phyloP scores from a whole-genome alignment of 2,888 invertebrate genomes.

The Napeogenes sylphis region DNA sequence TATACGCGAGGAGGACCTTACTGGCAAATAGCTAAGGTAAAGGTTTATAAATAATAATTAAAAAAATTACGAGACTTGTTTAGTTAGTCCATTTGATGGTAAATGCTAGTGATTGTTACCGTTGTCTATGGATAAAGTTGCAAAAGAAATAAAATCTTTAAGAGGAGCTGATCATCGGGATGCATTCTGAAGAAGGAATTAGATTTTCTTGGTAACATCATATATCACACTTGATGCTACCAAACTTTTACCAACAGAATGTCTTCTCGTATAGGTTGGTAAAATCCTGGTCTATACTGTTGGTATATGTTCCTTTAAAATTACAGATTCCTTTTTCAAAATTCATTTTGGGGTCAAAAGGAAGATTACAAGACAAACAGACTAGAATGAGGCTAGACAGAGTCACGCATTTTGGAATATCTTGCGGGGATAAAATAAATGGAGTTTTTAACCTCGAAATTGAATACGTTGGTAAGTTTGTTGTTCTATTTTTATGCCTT shows the following conservation, averaged over 20 bases:
- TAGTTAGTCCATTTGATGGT: no score
- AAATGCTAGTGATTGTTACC: background rate
- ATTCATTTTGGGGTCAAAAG: constrained; percentile 89
- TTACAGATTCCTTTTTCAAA: constrained; percentile 96
- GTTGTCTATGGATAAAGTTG: background rate
- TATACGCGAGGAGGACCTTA: constrained; percentile 98
- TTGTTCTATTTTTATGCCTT: background rate
- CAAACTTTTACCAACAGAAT: no score
- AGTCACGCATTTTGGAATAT: constrained; percentile 88
- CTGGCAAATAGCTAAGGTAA: constrained; percentile 94
- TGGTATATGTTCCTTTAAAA: background rate
- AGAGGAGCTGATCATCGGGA: no score
- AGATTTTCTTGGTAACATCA: no score
- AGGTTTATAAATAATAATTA: background rate
- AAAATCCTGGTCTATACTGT: no score
- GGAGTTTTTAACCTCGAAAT: constrained; percentile 90
- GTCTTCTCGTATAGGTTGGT: no score
- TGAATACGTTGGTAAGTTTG: constrained; percentile 86
- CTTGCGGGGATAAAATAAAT: constrained; percentile 85
- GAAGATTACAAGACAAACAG: constrained; percentile 91
- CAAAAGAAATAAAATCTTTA: no score
- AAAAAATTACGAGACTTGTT: no score
- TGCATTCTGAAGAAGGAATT: no score
- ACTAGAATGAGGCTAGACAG: constrained; percentile 75
- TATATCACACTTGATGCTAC: no score